A percentile compares a stretch with the other conserved stretches of the same genome.
Conservation (phyloP, 2,113 vertebrate genomes). For the Copsychus sechellarum region DNA sequence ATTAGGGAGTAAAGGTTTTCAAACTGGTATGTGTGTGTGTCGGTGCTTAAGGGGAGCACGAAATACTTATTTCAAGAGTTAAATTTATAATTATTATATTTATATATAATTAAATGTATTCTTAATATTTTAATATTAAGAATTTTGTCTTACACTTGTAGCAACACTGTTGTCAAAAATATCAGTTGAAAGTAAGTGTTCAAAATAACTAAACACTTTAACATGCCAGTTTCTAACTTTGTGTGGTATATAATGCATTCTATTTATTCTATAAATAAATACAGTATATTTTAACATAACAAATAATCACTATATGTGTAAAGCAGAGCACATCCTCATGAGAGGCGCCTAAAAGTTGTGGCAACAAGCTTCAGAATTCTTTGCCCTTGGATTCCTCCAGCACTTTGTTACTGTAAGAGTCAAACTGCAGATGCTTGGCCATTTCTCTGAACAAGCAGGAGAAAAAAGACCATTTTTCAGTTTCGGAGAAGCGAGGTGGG, state of each 20-base stretch:
- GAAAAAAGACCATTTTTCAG: not conserved
- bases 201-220: not conserved
- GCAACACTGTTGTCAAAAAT: not conserved
- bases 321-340: not conserved
- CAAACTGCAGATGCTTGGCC: not conserved
- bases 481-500: not conserved
- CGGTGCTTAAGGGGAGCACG: not conserved
- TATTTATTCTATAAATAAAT: not conserved
- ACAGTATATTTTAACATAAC: not conserved
- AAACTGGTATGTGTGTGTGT: fast-evolving
- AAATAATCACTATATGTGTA: not conserved
- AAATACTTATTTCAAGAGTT: not conserved
- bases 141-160: not conserved
- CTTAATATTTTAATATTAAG: not conserved
- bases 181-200: not conserved
- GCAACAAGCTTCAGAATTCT: not conserved
- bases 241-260: not conserved
- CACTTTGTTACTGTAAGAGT: not conserved
- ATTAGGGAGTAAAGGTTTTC: not conserved
- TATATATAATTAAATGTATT: not conserved
- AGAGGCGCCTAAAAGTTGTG: not conserved
- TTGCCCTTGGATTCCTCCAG: not conserved
- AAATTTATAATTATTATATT: not conserved
- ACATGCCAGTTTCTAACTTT: not conserved
- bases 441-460: not conserved